Evolutionary conservation across 2,797 vertebrate species (phyloP).

Genomic region (Rachycentron canadum): DNA sequence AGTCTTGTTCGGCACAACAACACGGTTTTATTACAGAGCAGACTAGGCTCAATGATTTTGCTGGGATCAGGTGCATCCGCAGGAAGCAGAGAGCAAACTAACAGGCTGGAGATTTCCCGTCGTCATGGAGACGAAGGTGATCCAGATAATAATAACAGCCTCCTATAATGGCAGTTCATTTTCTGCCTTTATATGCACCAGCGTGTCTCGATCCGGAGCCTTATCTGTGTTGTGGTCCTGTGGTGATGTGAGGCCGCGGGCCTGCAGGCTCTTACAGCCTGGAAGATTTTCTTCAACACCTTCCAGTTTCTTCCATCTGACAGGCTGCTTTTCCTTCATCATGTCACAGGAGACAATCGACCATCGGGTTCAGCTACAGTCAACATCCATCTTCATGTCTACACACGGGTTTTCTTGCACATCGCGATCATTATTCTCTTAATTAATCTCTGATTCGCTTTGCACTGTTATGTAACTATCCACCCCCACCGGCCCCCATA

Average conservation of each 20-base stretch:
- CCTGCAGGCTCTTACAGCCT: constrained; percentile 61
- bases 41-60: not conserved
- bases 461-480: constrained; percentile 71
- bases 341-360: not conserved
- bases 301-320: constrained; percentile 38
- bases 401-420: not conserved
- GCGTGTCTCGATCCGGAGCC: constrained; percentile 1
- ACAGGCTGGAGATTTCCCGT: constrained; percentile 56
- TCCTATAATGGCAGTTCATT: not conserved
- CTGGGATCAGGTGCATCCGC: constrained; percentile 56
- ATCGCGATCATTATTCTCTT: constrained; percentile 18
- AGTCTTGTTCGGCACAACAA: not conserved
- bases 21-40: constrained; percentile 5
- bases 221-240: constrained; percentile 5
- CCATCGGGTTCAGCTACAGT: not conserved
- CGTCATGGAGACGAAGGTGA: constrained; percentile 65
- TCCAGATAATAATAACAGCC: constrained; percentile 39
- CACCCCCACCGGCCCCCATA: constrained; percentile 40
- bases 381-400: not conserved
- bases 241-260: constrained; percentile 55
- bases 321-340: constrained; percentile 20
- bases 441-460: constrained; percentile 53
- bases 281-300: constrained; percentile 44
- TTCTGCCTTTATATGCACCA: constrained; percentile 17
- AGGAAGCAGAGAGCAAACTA: constrained; percentile 46